Evolutionary conservation across 2,888 invertebrate species (phyloP).

Genomic region (Oeneis ivallda): DNA sequence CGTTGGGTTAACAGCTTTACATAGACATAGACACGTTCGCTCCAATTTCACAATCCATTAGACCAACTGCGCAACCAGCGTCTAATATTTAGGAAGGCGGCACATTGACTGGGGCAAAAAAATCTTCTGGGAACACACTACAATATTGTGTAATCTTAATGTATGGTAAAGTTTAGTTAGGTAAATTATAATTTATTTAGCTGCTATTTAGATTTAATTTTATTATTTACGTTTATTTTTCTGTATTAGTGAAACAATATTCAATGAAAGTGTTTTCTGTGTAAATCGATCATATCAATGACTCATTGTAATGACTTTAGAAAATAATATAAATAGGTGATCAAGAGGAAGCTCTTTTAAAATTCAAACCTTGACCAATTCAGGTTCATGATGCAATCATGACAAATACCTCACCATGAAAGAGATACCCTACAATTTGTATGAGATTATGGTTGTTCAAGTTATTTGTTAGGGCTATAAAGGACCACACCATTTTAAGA

Average conservation of each 20-base stretch:
- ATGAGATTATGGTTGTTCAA: constrained; percentile 26
- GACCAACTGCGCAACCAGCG: constrained; percentile 39
- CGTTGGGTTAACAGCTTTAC: constrained; percentile 33
- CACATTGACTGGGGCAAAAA: constrained; percentile 1
- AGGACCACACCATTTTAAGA: constrained; percentile 23
- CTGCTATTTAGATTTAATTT: too few species aligned
- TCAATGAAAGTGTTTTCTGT: neutral
- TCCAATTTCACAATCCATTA: constrained; percentile 46
- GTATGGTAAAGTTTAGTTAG: too few species aligned
- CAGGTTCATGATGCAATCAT: constrained; percentile 5
- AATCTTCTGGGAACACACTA: neutral
- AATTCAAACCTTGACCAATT: neutral
- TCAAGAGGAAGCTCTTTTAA: neutral
- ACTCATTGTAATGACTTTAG: neutral
- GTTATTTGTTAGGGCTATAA: constrained; percentile 16
- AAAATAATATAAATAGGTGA: neutral
- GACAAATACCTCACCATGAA: constrained; percentile 14
- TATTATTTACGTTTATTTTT: too few species aligned
- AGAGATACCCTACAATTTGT: constrained; percentile 18
- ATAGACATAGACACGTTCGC: constrained; percentile 41
- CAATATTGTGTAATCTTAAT: too few species aligned
- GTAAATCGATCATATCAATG: neutral
- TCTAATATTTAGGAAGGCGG: neutral
- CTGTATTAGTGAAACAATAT: too few species aligned
- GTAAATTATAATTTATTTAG: too few species aligned